phyloP scores from a whole-genome alignment of 2,888 invertebrate genomes.

The Clostera curtula region DNA sequence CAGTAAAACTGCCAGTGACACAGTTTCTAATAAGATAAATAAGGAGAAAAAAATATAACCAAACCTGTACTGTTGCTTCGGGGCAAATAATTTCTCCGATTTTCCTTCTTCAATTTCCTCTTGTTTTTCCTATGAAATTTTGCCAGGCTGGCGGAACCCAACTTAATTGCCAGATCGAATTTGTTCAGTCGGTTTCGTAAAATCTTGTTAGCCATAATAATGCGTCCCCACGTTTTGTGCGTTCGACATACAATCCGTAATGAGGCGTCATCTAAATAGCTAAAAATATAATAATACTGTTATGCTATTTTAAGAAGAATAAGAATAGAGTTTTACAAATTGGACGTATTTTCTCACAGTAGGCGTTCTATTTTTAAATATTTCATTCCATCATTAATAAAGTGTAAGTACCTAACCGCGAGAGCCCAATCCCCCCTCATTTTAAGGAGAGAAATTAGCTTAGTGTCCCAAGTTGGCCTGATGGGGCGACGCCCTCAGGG shows the following conservation, averaged over 20 bases:
- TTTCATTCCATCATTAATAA: no score
- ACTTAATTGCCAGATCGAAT: conserved; percentile 40
- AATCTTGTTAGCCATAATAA: conserved; percentile 40
- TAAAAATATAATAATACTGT: conserved; percentile 15
- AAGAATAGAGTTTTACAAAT: no score
- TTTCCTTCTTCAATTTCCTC: conserved; percentile 27
- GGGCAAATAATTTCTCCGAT: conserved; percentile 35
- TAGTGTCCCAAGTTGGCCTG: no score
- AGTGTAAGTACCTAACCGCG: no score
- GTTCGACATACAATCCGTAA: conserved; percentile 36
- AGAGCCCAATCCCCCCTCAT: no score
- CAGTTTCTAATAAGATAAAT: no score
- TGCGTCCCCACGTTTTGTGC: conserved; percentile 39
- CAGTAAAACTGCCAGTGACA: no score
- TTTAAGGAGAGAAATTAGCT: no score
- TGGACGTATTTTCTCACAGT: no score
- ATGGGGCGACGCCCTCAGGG: no score
- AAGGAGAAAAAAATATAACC: conserved; percentile 3
- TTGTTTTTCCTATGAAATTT: conserved; percentile 38
- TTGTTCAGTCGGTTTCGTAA: conserved; percentile 41
- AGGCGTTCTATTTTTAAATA: no score
- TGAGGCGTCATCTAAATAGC: conserved; percentile 47
- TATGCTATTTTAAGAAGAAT: no score
- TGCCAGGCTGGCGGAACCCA: conserved; percentile 45
- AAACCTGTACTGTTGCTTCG: conserved; percentile 31